phyloP scores from a whole-genome alignment of 2,797 vertebrate species.

The Gymnoscopelus braueri region DNA sequence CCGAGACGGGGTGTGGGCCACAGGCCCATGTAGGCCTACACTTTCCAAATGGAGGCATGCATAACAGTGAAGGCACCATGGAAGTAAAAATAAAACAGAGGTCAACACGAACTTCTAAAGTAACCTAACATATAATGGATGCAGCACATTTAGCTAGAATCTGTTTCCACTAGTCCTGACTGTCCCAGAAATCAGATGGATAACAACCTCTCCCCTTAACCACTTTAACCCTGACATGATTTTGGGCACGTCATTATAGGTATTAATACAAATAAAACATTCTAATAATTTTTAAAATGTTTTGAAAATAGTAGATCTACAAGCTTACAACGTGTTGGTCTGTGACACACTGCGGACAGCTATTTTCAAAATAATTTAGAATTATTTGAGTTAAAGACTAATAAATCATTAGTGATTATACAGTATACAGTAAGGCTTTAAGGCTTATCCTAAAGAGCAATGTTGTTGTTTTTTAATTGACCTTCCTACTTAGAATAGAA shows the following conservation, averaged over 20 bases:
- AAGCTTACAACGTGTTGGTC: too few species aligned
- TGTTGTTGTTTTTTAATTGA: too few species aligned
- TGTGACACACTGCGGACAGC: too few species aligned
- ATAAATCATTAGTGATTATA: conserved; percentile 47
- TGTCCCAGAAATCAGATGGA: conserved; percentile 55
- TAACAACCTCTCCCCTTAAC: conserved; percentile 51
- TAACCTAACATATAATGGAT: conserved; percentile 67
- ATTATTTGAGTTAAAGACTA: too few species aligned
- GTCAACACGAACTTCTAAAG: conserved; percentile 68
- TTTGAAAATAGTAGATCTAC: too few species aligned
- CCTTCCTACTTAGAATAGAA: too few species aligned
- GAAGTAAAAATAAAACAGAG: conserved; percentile 70
- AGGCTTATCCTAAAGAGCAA: too few species aligned
- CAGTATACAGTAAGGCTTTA: conserved; percentile 15
- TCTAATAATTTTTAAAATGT: too few species aligned
- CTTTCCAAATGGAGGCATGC: conserved; percentile 77
- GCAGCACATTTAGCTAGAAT: conserved; percentile 59
- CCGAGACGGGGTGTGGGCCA: conserved; percentile 78
- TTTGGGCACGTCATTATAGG: too few species aligned
- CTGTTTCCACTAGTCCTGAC: conserved; percentile 58
- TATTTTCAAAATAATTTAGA: too few species aligned
- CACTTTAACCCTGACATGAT: too few species aligned
- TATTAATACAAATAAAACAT: too few species aligned
- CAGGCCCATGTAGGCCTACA: conserved; percentile 76
- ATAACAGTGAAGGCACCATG: conserved; percentile 69